Evolutionary conservation across 2,888 invertebrate genomes (phyloP).

Genomic region (Drosophila colorata): DNA sequence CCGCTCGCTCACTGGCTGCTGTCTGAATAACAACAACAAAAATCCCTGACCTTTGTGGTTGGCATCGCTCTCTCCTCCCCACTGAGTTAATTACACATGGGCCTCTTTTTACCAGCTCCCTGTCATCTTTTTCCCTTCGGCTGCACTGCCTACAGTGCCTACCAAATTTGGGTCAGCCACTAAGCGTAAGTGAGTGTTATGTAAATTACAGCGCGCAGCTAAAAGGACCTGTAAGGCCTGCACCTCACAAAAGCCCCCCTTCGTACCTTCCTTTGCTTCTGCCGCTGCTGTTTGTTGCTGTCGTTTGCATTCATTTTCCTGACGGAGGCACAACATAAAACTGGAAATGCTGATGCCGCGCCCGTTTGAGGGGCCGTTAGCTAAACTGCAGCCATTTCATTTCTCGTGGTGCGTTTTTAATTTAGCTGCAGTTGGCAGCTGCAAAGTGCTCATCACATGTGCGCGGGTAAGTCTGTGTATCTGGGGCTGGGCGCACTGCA

Average conservation of each 20-base stretch:
- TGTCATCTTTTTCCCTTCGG: conserved; percentile 17
- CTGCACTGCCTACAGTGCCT: conserved; percentile 37
- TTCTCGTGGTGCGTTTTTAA: conserved; percentile 65
- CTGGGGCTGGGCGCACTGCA: conserved; percentile 21
- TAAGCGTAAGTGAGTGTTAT: conserved; percentile 81
- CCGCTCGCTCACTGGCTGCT: conserved; percentile 41
- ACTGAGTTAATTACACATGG: conserved; percentile 69
- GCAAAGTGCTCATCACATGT: conserved; percentile 49
- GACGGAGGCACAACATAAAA: conserved; percentile 23
- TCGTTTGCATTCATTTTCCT: conserved; percentile 52
- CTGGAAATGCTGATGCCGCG: conserved; percentile 59
- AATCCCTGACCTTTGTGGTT: conserved; percentile 76
- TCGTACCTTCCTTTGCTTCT: not conserved
- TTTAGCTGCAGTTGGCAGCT: conserved; percentile 72
- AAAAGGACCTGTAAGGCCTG: conserved; percentile 64
- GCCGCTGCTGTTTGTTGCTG: conserved; percentile 11
- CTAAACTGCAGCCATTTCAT: conserved; percentile 60
- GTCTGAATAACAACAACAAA: conserved; percentile 36
- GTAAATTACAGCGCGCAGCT: conserved; percentile 68
- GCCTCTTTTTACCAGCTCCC: conserved; percentile 15
- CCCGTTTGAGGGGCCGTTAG: conserved; percentile 61
- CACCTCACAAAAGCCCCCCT: not conserved
- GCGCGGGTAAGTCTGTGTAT: conserved; percentile 15
- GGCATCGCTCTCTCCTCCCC: conserved; percentile 18
- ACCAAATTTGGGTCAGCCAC: conserved; percentile 74